Evolutionary conservation across 2,888 invertebrate genomes (phyloP).

Genomic region (Mythimna ferrago): DNA sequence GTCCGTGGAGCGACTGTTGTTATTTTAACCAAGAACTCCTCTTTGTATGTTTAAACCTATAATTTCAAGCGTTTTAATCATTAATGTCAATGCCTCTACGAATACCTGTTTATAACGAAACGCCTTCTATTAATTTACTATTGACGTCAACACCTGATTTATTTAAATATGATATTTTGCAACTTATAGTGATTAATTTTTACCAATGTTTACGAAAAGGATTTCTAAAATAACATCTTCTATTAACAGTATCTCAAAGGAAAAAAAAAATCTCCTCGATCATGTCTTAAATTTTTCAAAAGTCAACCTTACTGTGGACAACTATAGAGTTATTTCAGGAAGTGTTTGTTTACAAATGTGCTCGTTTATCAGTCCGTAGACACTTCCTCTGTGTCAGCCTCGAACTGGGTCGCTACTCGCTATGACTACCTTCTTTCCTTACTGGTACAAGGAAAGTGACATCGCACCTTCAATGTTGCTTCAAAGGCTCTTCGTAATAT

Average conservation of each 20-base stretch:
- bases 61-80: background rate
- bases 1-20: too few species aligned
- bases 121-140: background rate
- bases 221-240: background rate
- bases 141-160: slow-evolving; percentile 24
- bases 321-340: slow-evolving; percentile 39
- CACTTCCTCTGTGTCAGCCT: slow-evolving; percentile 51
- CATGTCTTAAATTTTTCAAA: slow-evolving; percentile 6
- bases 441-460: slow-evolving; percentile 51
- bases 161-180: background rate
- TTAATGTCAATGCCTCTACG: background rate
- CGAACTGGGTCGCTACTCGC: slow-evolving; percentile 12
- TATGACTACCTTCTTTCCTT: slow-evolving; percentile 41
- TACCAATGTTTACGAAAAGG: slow-evolving; percentile 25
- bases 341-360: slow-evolving; percentile 14
- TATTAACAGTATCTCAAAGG: background rate
- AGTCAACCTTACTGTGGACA: slow-evolving; percentile 3
- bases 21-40: too few species aligned
- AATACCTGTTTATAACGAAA: background rate
- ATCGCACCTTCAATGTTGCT: slow-evolving; percentile 24
- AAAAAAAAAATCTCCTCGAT: slow-evolving; percentile 1
- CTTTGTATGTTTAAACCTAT: background rate
- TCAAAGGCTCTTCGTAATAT: slow-evolving; percentile 14
- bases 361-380: slow-evolving; percentile 20
- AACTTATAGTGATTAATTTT: slow-evolving; percentile 3